phyloP scores from a whole-genome alignment of 2,113 vertebrate species.

The Sturnira hondurensis region DNA sequence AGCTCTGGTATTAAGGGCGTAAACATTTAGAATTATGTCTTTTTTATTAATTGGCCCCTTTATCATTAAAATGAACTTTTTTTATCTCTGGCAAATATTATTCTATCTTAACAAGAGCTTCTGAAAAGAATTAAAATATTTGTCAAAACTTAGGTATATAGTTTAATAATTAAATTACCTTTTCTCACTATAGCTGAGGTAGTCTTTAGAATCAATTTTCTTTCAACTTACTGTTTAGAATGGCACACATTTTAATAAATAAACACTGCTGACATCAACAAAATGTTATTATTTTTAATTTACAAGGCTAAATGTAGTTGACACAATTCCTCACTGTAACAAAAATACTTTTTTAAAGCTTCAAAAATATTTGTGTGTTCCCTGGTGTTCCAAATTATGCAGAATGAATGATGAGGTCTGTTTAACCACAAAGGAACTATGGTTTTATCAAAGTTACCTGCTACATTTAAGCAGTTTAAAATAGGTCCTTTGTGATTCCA shows the following conservation, averaged over 20 bases:
- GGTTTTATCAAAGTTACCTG: conserved; percentile 27
- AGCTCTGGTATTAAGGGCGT: neutral
- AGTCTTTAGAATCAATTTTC: neutral
- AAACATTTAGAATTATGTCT: neutral
- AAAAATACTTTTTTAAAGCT: neutral
- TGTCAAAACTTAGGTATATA: neutral
- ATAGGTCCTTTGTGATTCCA: neutral
- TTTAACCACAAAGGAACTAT: conserved; percentile 5
- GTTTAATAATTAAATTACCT: conserved; percentile 3
- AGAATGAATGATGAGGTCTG: conserved; percentile 11
- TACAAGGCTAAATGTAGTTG: neutral
- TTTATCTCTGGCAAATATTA: neutral
- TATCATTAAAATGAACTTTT: neutral
- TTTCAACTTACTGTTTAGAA: conserved; percentile 4
- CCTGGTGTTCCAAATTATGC: neutral
- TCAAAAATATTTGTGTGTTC: conserved; percentile 27
- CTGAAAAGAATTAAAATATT: neutral
- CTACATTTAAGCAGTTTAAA: conserved; percentile 40
- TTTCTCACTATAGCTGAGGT: neutral
- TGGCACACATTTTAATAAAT: neutral
- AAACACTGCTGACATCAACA: neutral
- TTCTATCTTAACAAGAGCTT: neutral
- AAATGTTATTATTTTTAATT: conserved; percentile 1
- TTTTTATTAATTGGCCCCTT: neutral
- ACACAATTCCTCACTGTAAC: neutral